Evolutionary conservation across 1,140 invertebrate species (phyloP), one percentile per base, ranked within the genome.

Genomic region (Laodelphax striatellus): DNA sequence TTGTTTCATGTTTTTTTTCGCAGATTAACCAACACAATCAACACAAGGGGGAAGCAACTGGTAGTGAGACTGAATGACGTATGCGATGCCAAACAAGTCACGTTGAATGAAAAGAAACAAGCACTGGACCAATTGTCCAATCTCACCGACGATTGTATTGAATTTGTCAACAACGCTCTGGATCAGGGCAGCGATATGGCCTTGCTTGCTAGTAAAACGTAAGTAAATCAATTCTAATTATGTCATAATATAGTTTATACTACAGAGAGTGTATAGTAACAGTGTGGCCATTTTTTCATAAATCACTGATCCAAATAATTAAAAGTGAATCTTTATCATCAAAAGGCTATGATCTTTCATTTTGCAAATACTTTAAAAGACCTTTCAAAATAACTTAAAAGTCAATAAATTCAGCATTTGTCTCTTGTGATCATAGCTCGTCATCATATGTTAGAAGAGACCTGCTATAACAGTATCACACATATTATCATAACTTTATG

Each of bases 111-210:
- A 70, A 92, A 90, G 73, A 90, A 89, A 73, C 78, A 84, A 55
- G 88, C 86, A 56, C 72, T 92, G 19, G 82, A 88, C 68, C 81
- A 88, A 66, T 75, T 91, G 5, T 87, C 87, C 5, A 82, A 83
- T 68, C 82, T 90, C 68, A 89, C 88, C 11, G 88, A 93, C 76
- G 87, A 93, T 76, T 91, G 88, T 71, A 87, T 91, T 46, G 80
- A 84, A 58, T 92, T 93, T 74, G 87, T 91, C 46, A 82, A 82
- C 68, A 79, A 83, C 68, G 87, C 87, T 14, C 75, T 93, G 9
- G 81, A 85, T 21, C 83, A 85, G 68, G 89, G 88, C 55, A 86
- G 83, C 63, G 89, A 92, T 72, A 87, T 86, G 73, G 89, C 90
- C 44, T 76, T 93, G 58, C 76, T 93, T 28, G 88, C 88, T 68